phyloP scores from a whole-genome alignment of 2,888 invertebrate species.

The Cerastis rubricosa region DNA sequence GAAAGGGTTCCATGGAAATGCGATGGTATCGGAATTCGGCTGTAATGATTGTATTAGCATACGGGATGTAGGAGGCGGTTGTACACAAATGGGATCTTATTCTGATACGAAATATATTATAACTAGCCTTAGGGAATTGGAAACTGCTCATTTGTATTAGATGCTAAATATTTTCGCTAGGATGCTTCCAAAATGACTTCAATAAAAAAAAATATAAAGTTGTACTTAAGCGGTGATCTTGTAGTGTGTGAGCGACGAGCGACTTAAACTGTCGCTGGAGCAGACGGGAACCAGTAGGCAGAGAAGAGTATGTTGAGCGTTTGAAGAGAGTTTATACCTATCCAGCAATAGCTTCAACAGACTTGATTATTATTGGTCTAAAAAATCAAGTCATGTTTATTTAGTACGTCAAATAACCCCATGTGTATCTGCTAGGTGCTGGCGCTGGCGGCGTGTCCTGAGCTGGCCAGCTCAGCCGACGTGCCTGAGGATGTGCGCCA shows the following conservation, averaged over 20 bases:
- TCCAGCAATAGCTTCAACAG: background rate
- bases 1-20: slow-evolving; percentile 42
- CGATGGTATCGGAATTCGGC: slow-evolving; percentile 19
- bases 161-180: background rate
- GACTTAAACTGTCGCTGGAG: no score
- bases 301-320: no score
- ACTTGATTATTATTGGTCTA: background rate
- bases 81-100: slow-evolving; percentile 6
- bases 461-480: slow-evolving; percentile 82
- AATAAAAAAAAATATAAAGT: no score
- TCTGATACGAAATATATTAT: background rate
- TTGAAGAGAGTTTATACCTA: no score
- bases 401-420: background rate
- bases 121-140: slow-evolving; percentile 2
- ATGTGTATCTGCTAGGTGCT: slow-evolving; percentile 70
- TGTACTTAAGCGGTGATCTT: background rate
- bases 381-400: background rate
- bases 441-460: slow-evolving; percentile 94
- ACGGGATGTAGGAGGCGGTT: background rate
- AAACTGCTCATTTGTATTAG: background rate
- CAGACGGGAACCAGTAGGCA: no score
- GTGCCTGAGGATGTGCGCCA: slow-evolving; percentile 96
- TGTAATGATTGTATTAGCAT: slow-evolving; percentile 49
- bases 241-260: no score
- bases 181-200: background rate